Percentiles rank a stretch among this genome's conserved stretches.
Evolutionary conservation across 2,113 vertebrate species (phyloP).

Genomic region (Micromys minutus): DNA sequence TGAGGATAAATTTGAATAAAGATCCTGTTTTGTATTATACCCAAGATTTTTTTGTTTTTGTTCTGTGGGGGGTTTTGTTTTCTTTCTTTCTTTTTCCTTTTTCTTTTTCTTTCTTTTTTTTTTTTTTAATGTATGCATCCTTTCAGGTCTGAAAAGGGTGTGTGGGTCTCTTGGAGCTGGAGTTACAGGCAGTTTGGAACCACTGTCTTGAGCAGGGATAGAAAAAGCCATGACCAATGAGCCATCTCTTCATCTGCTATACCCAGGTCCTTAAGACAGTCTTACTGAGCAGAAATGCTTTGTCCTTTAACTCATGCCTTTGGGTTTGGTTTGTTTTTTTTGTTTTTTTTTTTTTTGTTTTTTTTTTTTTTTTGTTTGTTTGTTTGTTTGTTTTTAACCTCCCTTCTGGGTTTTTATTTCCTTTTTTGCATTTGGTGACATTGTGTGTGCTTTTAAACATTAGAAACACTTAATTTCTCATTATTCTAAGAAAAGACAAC

Average conservation of each 20-base stretch:
- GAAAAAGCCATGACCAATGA: neutral
- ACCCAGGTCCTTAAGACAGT: neutral
- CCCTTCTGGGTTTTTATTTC: too few species aligned
- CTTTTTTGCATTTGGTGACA: neutral
- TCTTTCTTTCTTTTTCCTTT: too few species aligned
- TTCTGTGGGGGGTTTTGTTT: neutral
- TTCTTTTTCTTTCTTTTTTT: too few species aligned
- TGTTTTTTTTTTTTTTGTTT: too few species aligned
- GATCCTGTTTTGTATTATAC: neutral
- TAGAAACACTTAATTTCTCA: slow-evolving; percentile 18
- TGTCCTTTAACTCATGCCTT: neutral
- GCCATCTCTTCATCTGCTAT: neutral
- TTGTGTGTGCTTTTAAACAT: slow-evolving; percentile 34
- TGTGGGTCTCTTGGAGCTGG: neutral
- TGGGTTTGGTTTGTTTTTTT: too few species aligned
- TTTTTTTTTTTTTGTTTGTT: too few species aligned
- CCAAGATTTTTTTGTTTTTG: neutral
- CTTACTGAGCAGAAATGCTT: neutral
- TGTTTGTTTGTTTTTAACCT: too few species aligned
- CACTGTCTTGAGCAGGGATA: neutral
- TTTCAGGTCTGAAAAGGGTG: neutral
- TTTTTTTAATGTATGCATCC: neutral
- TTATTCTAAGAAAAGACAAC: slow-evolving; percentile 54
- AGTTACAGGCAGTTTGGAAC: neutral
- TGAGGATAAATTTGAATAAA: neutral